Base-by-base conservation (phyloP, 2,113 vertebrate species). In the Bubo blakistoni region DNA sequence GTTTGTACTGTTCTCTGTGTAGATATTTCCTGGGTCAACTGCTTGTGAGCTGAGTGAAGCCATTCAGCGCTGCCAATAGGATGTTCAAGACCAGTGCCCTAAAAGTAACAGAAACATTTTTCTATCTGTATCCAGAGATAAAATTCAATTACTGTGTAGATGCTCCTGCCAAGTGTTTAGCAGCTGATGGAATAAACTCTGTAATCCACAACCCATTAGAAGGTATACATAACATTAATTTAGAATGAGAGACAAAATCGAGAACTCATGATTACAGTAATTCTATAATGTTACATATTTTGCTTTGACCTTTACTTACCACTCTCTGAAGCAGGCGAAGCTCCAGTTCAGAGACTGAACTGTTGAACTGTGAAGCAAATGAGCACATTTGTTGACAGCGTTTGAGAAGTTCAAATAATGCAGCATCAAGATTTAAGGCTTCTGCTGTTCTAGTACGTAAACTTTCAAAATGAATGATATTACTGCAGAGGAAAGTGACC, bases 401-500 rank as follows among this genome's bases (percentile, higher is more conserved):
- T 92, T 99, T 99, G 94, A 99, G 98, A 72, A 99, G 98, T 38
- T 99, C 99, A 88, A 99, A 99, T 94, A 99, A 97, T 0, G 99
- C 98, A 11, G 99, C 95, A 25, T 99, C 99, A 62, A 99, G 98
- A 94, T 98, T 99, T 77, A 99, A 98, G 57, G 99, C 99, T 96
- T 99, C 99, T 3, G 99, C 97, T 72, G 99, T 99, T 69, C 99
- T 99, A 1, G 99, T 99, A 40, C 99, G 98, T 38, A 99, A 98
- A 44, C 99, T 98, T 97, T 99, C 99, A 92, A 99, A 99, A 96
- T 99, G 99, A 78, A 99, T 98, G 96, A 99, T 99, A 44, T 99
- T 99, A 93, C 99, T 99, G 98, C 99, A 99, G 65, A 99, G 98
- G 97, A 99, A 99, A 51, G 99, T 99, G 81, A 99, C 98, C 98